These are phyloP conservation scores for Cheilinus undulatus DNA, from an alignment of 2,113 vertebrate genomes.

Conservation along the genomic window DNA sequence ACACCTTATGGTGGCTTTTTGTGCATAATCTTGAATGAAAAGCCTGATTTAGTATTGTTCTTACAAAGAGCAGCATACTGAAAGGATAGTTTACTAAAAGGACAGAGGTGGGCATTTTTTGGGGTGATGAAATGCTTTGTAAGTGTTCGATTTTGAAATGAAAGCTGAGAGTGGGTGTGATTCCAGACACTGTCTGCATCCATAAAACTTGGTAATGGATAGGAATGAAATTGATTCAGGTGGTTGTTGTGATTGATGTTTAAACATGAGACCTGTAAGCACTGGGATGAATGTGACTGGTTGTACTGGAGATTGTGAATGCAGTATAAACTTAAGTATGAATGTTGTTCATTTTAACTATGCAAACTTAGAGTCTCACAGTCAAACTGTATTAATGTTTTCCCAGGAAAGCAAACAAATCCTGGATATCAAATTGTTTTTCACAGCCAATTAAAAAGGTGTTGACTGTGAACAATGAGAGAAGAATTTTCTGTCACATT, in stretches of 20 bases:
- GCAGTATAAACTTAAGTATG: too few species aligned
- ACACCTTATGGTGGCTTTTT: background rate
- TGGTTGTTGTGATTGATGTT: slow-evolving; percentile 29
- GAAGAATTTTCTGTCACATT: slow-evolving; percentile 36
- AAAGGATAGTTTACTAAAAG: too few species aligned
- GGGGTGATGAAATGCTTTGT: slow-evolving; percentile 23
- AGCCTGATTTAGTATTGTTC: background rate
- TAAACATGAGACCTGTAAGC: background rate
- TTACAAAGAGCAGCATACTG: background rate
- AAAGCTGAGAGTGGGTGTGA: slow-evolving; percentile 45
- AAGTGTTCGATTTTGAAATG: slow-evolving; percentile 51
- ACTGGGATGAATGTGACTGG: background rate
- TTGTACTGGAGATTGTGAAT: background rate
- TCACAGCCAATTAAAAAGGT: slow-evolving; percentile 36
- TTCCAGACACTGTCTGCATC: slow-evolving; percentile 33
- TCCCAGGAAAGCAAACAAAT: slow-evolving; percentile 15
- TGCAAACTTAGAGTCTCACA: too few species aligned
- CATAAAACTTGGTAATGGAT: background rate
- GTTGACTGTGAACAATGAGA: slow-evolving; percentile 1
- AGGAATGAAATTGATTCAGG: slow-evolving; percentile 12
- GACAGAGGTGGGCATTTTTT: slow-evolving; percentile 6
- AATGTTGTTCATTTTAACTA: too few species aligned
- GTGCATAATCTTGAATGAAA: background rate
- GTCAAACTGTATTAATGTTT: slow-evolving; percentile 22
- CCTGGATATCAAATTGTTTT: slow-evolving; percentile 21